These are phyloP conservation scores for Nyctibius grandis DNA, from an alignment of 2,797 vertebrate species.

Conservation along the genomic window DNA sequence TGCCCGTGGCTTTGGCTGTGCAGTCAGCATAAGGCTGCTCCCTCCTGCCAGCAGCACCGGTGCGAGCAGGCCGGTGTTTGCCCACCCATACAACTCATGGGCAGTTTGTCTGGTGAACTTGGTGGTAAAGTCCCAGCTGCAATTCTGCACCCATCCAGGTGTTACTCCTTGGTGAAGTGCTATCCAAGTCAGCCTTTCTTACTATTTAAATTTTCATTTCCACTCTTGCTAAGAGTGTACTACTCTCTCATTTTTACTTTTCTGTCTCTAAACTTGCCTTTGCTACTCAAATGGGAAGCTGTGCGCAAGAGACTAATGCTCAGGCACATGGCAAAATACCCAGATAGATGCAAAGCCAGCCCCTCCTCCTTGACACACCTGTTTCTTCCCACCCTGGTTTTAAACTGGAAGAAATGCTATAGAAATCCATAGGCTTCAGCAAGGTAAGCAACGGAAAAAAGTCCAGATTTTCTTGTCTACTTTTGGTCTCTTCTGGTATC, in stretches of 20 bases:
- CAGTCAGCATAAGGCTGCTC: neutral
- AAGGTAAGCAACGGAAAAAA: neutral
- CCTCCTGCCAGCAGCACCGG: neutral
- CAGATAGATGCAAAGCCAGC: neutral
- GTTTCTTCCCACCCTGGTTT: neutral
- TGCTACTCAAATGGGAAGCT: neutral
- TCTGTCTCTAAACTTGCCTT: neutral
- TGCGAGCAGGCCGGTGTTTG: too few relatives aligned
- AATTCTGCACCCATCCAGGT: neutral
- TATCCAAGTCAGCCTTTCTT: neutral
- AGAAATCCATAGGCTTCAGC: neutral
- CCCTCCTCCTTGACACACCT: neutral
- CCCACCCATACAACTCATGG: neutral
- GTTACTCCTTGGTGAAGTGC: neutral
- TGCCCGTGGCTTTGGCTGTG: rapidly evolving
- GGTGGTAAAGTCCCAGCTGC: neutral
- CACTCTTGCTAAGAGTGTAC: neutral
- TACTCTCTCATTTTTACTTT: neutral
- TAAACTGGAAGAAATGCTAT: neutral
- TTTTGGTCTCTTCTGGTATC: neutral
- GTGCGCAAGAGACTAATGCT: neutral
- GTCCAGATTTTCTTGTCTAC: neutral
- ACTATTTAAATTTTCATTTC: neutral
- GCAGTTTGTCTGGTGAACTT: neutral
- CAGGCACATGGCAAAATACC: neutral